A percentile compares a stretch with the other conserved stretches of the same genome.
Evolutionary conservation across 2,888 invertebrate species (phyloP).

Genomic region (Salticus scenicus): DNA sequence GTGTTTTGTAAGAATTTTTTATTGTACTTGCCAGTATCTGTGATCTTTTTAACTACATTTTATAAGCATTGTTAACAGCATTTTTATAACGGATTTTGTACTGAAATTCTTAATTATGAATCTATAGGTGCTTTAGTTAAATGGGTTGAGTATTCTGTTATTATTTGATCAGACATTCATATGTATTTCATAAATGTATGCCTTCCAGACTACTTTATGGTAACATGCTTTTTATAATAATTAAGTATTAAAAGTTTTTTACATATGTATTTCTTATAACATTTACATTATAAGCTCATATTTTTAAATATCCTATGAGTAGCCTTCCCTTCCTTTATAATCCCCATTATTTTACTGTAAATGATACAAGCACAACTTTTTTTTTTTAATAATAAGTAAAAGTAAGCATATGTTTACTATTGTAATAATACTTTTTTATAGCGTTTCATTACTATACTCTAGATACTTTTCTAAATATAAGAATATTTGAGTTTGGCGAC

Average conservation of each 20-base stretch:
- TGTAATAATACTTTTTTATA: too few relatives aligned
- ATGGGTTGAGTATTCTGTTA: not conserved
- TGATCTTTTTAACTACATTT: slow-evolving; percentile 61
- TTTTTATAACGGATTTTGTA: slow-evolving; percentile 52
- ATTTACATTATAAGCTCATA: not conserved
- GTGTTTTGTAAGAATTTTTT: slow-evolving; percentile 46
- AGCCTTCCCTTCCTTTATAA: not conserved
- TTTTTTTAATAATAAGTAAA: not conserved
- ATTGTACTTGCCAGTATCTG: slow-evolving; percentile 53
- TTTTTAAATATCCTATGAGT: not conserved
- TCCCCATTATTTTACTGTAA: not conserved
- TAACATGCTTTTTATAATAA: not conserved
- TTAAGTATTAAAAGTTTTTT: not conserved
- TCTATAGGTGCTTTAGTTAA: not conserved
- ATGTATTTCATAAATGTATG: not conserved
- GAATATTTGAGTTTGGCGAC: too few relatives aligned
- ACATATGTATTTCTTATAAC: not conserved
- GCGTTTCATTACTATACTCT: too few relatives aligned
- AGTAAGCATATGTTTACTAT: too few relatives aligned
- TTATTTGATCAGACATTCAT: not conserved
- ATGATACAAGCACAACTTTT: not conserved
- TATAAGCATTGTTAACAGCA: slow-evolving; percentile 31
- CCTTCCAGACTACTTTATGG: not conserved
- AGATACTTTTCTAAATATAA: too few relatives aligned
- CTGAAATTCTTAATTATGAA: not conserved